These are phyloP conservation scores for Ferrisia virgata DNA, from an alignment of 2,888 invertebrate genomes.

Conservation along the genomic window DNA sequence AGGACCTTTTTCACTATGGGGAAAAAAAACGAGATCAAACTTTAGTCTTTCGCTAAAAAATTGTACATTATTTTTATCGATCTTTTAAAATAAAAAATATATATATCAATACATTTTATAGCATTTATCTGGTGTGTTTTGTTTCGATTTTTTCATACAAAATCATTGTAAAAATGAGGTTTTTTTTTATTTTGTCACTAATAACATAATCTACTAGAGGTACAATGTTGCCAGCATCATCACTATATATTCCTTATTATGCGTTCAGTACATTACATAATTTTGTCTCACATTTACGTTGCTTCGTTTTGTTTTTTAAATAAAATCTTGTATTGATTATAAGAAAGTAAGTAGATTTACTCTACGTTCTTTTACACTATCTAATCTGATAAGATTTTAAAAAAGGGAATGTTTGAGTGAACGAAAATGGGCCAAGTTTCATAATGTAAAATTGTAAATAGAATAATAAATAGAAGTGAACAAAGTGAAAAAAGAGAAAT, in stretches of 20 bases:
- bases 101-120: background rate
- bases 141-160: background rate
- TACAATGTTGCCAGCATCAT: too few relatives aligned
- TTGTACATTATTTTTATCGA: background rate
- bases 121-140: background rate
- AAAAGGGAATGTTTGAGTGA: background rate
- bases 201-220: too few relatives aligned
- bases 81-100: background rate
- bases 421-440: conserved; percentile 12
- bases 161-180: too few relatives aligned
- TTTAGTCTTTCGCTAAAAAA: background rate
- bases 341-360: conserved; percentile 9
- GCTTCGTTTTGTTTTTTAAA: background rate
- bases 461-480: background rate
- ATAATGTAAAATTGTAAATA: background rate
- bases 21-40: background rate
- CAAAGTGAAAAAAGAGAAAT: background rate
- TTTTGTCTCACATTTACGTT: background rate
- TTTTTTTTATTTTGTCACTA: too few relatives aligned
- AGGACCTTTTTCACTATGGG: background rate
- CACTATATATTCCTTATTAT: too few relatives aligned
- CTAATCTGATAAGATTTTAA: background rate
- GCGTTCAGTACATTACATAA: too few relatives aligned
- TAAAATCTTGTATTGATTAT: conserved; percentile 1
- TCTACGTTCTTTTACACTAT: background rate